Evolutionary conservation across 1,140 invertebrate genomes (phyloP).

Genomic region (Anoplolepis gracilipes): DNA sequence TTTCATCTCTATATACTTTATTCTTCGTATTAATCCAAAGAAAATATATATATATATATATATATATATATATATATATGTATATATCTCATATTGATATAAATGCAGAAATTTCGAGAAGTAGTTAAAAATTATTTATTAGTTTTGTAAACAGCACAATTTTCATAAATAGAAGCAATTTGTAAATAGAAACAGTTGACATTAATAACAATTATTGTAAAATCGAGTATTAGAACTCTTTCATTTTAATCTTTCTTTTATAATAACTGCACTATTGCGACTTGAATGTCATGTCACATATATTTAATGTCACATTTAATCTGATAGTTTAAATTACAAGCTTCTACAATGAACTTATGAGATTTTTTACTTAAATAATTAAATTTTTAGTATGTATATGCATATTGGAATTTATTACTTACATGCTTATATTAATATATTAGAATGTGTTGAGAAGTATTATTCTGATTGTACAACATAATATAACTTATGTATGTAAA

Average conservation of each 20-base stretch:
- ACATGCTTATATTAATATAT: constrained; percentile 7
- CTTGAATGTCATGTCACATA: constrained; percentile 17
- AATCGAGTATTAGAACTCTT: constrained; percentile 5
- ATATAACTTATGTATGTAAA: neutral
- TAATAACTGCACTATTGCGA: neutral
- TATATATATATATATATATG: no score
- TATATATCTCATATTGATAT: neutral
- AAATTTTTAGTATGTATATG: neutral
- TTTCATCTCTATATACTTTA: constrained; percentile 14
- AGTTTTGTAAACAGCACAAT: constrained; percentile 9
- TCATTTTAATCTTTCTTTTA: neutral
- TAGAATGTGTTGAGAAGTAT: constrained; percentile 4
- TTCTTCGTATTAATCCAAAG: constrained; percentile 12
- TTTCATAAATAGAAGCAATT: constrained; percentile 9
- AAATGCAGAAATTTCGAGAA: neutral
- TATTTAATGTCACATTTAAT: constrained; percentile 32
- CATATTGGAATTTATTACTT: neutral
- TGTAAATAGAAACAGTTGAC: neutral
- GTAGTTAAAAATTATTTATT: neutral
- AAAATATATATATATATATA: neutral
- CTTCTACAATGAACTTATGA: constrained; percentile 8
- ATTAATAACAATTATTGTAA: neutral
- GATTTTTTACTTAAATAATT: neutral
- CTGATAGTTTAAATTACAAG: neutral
- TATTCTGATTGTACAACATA: neutral